Conservation (phyloP, 2,888 invertebrate species). For the Tryphoninae sp. region DNA sequence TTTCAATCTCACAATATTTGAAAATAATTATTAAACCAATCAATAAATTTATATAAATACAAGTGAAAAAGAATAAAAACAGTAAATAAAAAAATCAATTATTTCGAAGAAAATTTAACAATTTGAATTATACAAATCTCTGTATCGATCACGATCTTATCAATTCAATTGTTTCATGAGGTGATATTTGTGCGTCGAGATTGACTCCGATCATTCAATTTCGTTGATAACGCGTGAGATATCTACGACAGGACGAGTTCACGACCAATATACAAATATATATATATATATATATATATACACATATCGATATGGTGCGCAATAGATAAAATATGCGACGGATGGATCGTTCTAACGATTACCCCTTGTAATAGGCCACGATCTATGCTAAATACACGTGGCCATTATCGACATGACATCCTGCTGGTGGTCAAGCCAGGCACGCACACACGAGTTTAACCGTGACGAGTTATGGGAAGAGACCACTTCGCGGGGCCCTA, state of each 20-base stretch:
- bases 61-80: too few species aligned
- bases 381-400: slow-evolving; percentile 71
- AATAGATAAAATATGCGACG: not conserved
- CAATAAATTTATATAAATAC: too few species aligned
- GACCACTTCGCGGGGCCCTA: slow-evolving; percentile 25
- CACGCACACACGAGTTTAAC: too few species aligned
- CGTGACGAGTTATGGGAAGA: not conserved
- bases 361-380: slow-evolving; percentile 72
- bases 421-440: slow-evolving; percentile 61
- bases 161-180: too few species aligned
- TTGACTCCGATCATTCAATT: too few species aligned
- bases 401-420: slow-evolving; percentile 76
- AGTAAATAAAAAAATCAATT: too few species aligned
- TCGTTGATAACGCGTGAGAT: not conserved
- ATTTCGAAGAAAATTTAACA: too few species aligned
- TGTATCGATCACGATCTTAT: too few species aligned
- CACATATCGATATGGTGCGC: slow-evolving; percentile 8
- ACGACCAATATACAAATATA: not conserved
- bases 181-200: too few species aligned
- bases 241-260: not conserved
- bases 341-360: slow-evolving; percentile 72
- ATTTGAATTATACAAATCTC: too few species aligned
- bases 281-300: not conserved
- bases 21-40: too few species aligned
- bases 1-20: too few species aligned